Percentiles rank a stretch among this genome's conserved stretches.
Conservation (phyloP, 2,888 invertebrate species). For the Emmelina monodactyla region DNA sequence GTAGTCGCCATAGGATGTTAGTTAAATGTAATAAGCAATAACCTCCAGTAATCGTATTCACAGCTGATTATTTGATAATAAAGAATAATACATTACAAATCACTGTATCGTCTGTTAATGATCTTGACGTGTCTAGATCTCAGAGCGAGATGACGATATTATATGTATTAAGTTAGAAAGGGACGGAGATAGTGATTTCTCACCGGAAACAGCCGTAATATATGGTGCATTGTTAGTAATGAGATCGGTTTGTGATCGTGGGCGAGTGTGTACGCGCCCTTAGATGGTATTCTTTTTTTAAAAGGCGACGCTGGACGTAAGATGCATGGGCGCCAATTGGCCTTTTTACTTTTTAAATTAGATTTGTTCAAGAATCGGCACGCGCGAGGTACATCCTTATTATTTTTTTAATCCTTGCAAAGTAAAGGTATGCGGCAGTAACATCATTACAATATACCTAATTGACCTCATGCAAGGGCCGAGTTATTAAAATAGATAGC, state of each 20-base stretch:
- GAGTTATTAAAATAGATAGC: too few relatives aligned
- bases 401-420: too few relatives aligned
- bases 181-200: slow-evolving; percentile 31
- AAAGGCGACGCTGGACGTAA: not conserved
- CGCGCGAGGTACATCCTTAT: too few relatives aligned
- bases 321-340: not conserved
- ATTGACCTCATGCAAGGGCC: too few relatives aligned
- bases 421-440: too few relatives aligned
- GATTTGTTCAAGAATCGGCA: too few relatives aligned
- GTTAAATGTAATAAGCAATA: too few relatives aligned
- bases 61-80: slow-evolving; percentile 6
- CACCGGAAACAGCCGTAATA: slow-evolving; percentile 61
- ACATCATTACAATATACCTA: too few relatives aligned
- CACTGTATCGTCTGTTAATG: slow-evolving; percentile 57
- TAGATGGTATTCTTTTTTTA: slow-evolving; percentile 9
- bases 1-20: not conserved
- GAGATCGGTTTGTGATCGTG: slow-evolving; percentile 52
- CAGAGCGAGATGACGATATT: slow-evolving; percentile 25
- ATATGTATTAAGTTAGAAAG: slow-evolving; percentile 18
- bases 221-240: slow-evolving; percentile 64
- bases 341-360: too few relatives aligned
- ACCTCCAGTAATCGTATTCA: slow-evolving; percentile 6
- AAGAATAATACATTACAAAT: slow-evolving; percentile 42
- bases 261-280: slow-evolving; percentile 22
- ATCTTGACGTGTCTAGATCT: slow-evolving; percentile 47